Evolutionary conservation across 2,797 vertebrate species (phyloP), one percentile per base, ranked within the genome.

Genomic region (Graptemys geographica): DNA sequence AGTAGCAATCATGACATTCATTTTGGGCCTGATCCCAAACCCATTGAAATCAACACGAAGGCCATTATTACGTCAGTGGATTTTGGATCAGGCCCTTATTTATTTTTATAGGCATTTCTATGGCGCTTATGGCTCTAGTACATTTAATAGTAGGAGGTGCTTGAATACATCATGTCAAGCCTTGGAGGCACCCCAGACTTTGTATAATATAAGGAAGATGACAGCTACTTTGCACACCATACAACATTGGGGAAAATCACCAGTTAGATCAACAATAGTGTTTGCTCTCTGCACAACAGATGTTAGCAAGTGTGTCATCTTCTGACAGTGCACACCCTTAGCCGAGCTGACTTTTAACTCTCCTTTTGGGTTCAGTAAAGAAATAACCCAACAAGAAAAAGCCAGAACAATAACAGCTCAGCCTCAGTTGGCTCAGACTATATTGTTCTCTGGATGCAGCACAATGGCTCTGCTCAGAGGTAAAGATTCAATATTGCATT

Each of bases 401-500:
- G 8, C 57, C 47, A 65, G 69, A 92, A 92, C 88, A 92, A 90
- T 72, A 95, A 91, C 82, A 96, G 59, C 49, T 93, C 96, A 93
- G 95, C 88, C 81, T 12, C 89, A 84, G 62, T 7, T 98, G 96
- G 93, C 79, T 4, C 21, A 88, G 25, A 3, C 65, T 89, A 27
- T 92, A 79, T 84, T 90, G 81, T 92, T 93, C 91, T 96, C 92
- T 90, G 92, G 97, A 95, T 81, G 57, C 84, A 33, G 44, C 81
- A 87, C 19, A 81, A 85, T 37, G 87, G 57, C 47, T 96, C 57
- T 81, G 69, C 72, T 95, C 79, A 84, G 85, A 96, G 56, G 92
- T 94, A 92, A 96, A 93, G 72, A 89, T 95, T 93, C 86, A 78
- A 59, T 87, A 93, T 59, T 92, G 86, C 57, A 79, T 92, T 97